These are phyloP conservation scores for Notospermus geniculatus DNA, from an alignment of 1,140 invertebrate species.

Conservation along the genomic window DNA sequence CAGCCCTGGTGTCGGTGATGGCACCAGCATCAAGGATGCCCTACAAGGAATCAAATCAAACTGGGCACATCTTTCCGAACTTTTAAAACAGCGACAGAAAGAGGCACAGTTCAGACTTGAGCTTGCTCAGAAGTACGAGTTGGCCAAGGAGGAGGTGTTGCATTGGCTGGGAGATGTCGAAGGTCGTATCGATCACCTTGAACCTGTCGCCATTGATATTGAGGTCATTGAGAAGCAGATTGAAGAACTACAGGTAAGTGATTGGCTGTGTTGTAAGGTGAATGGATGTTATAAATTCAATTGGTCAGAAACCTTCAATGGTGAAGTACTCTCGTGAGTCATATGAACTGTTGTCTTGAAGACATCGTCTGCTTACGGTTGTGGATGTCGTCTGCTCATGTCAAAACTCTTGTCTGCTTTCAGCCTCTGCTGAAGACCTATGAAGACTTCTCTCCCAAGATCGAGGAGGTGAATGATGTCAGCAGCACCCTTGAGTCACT, in stretches of 20 bases:
- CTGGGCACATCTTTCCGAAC: constrained; percentile 70
- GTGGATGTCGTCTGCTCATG: too few relatives aligned
- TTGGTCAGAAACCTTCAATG: background rate
- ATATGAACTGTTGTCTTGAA: background rate
- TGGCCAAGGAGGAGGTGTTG: constrained; percentile 76
- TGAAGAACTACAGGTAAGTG: constrained; percentile 75
- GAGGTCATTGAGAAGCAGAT: constrained; percentile 79
- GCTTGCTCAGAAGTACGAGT: constrained; percentile 80
- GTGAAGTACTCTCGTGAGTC: background rate
- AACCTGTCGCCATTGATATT: constrained; percentile 82
- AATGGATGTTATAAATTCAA: background rate
- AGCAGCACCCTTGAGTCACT: constrained; percentile 82
- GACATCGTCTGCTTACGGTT: too few relatives aligned
- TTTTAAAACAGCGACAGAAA: constrained; percentile 79
- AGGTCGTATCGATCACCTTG: constrained; percentile 65
- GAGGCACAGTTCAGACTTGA: constrained; percentile 78
- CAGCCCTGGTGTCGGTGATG: constrained; percentile 66
- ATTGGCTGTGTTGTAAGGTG: background rate
- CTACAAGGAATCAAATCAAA: constrained; percentile 71
- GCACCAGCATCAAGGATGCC: constrained; percentile 77
- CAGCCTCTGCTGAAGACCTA: constrained; percentile 84
- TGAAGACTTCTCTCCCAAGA: constrained; percentile 77
- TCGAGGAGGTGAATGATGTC: constrained; percentile 89
- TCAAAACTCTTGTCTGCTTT: too few relatives aligned
- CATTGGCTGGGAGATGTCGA: constrained; percentile 84